Conservation (phyloP, 2,888 invertebrate species). For the Frankliniella intonsa region DNA sequence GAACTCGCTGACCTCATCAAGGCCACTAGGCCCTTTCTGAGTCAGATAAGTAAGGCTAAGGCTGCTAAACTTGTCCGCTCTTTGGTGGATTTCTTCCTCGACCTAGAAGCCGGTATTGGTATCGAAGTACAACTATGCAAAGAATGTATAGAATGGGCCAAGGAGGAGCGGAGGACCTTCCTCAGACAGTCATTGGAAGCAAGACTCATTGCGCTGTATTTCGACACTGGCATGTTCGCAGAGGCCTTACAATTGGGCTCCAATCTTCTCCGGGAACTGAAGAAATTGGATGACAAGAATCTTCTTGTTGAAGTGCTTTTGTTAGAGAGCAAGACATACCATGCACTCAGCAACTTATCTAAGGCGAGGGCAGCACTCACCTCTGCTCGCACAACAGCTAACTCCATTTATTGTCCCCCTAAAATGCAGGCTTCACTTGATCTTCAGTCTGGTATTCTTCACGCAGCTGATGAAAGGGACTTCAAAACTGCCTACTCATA, state of each 20-base stretch:
- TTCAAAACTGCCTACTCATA: constrained; percentile 99
- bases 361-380: constrained; percentile 95
- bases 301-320: constrained; percentile 96
- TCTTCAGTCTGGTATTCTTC: constrained; percentile 94
- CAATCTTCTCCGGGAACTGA: constrained; percentile 86
- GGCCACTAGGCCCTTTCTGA: constrained; percentile 90
- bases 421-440: constrained; percentile 97
- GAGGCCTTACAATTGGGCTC: constrained; percentile 82
- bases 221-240: constrained; percentile 82
- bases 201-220: constrained; percentile 89
- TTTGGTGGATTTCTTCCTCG: constrained; percentile 94
- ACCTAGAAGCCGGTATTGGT: constrained; percentile 93
- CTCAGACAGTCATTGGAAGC: constrained; percentile 94
- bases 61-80: constrained; percentile 97
- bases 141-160: constrained; percentile 99
- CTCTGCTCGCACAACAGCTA: constrained; percentile 98
- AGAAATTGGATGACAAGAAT: constrained; percentile 99
- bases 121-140: constrained; percentile 86
- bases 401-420: constrained; percentile 98
- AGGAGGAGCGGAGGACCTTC: constrained; percentile 94
- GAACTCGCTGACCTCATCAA: constrained; percentile 89
- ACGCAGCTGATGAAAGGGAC: constrained; percentile 99
- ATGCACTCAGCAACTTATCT: constrained; percentile 93
- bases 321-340: constrained; percentile 97
- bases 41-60: constrained; percentile 95